Evolutionary conservation across 1,140 invertebrate genomes (phyloP), one percentile per base, ranked within the genome.

Genomic region (Metopolophium dirhodum): DNA sequence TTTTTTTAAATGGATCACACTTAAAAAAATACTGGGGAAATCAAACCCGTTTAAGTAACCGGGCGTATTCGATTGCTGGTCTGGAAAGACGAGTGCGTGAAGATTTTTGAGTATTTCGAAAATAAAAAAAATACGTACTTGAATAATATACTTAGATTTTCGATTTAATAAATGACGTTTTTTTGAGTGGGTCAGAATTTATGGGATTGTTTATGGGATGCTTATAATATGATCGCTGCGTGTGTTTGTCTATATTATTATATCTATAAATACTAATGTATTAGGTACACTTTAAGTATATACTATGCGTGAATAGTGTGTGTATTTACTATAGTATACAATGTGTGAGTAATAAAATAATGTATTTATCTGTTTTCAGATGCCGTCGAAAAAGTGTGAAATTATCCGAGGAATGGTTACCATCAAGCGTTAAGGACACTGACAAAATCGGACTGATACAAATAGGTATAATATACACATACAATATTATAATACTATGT

Each of bases 401-500:
- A 86, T 86, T 14, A 11, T 86, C 18, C 91, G 91, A 85, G 91
- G 91, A 93, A 57, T 41, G 47, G 91, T 93, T 35, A 85, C 45
- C 68, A 85, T 86, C 91, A 85, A 85, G 41, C 91, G 91, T 93
- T 93, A 85, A 85, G 47, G 22, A 35, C 41, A 35, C 37, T 37
- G 49, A 89, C 22, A 54, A n/a, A 87, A 49, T 87, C 30, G 30
- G 30, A 49, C 47, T 0, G n/a, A 22, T 49, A 57, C 37, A 37
- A 26, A 11, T 89, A 89, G 20, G 49, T 89, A 57, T 37, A 87
- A 49, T n/a, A 30, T 35, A 68, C 0, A 86, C 2, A 86, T 30
- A 86, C 6, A n/a, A 30, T 86, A 30, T 86, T 45, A 47, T 86
- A 23, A 37, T 23, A 83, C 9, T 83, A 83, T 37, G 11, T 77